Percentiles rank a stretch among this genome's conserved stretches.
Evolutionary conservation across 2,113 vertebrate genomes (phyloP).

Genomic region (Hippolais icterina): DNA sequence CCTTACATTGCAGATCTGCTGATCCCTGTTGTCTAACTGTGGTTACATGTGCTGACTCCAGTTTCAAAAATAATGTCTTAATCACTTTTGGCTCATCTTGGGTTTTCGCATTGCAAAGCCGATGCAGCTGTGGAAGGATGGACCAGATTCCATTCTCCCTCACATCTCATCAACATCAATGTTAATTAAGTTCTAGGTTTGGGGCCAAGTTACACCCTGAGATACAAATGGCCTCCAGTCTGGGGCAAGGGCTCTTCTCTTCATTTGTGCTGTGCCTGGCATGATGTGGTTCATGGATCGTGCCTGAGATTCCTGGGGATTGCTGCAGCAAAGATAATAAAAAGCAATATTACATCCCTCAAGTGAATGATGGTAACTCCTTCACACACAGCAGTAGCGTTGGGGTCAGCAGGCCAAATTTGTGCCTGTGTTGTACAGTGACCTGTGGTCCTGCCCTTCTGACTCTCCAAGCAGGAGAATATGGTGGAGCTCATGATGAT

Average conservation of each 20-base stretch:
- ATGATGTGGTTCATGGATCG: neutral
- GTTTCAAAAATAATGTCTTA: slow-evolving; percentile 62
- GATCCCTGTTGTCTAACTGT: slow-evolving; percentile 52
- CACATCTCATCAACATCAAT: slow-evolving; percentile 44
- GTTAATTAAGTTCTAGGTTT: slow-evolving; percentile 32
- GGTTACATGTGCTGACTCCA: slow-evolving; percentile 55
- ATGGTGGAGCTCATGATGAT: accelerated
- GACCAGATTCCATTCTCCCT: slow-evolving; percentile 49
- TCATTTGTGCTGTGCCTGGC: neutral
- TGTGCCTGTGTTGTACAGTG: neutral
- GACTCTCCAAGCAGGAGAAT: neutral
- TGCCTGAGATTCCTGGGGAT: neutral
- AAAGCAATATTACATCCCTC: neutral
- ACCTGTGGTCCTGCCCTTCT: neutral
- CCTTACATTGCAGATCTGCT: slow-evolving; percentile 59
- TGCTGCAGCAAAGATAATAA: neutral
- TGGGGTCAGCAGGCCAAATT: neutral
- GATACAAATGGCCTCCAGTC: slow-evolving; percentile 2
- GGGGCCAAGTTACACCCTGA: slow-evolving; percentile 36
- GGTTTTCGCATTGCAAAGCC: slow-evolving; percentile 18
- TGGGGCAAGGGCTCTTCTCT: neutral
- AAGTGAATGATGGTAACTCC: neutral
- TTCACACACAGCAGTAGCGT: neutral
- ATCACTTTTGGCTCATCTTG: slow-evolving; percentile 58
- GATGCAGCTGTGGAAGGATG: slow-evolving; percentile 47